Evolutionary conservation across 2,797 vertebrate genomes (phyloP), one percentile per base, ranked within the genome.

Genomic region (Centroberyx gerrardi): DNA sequence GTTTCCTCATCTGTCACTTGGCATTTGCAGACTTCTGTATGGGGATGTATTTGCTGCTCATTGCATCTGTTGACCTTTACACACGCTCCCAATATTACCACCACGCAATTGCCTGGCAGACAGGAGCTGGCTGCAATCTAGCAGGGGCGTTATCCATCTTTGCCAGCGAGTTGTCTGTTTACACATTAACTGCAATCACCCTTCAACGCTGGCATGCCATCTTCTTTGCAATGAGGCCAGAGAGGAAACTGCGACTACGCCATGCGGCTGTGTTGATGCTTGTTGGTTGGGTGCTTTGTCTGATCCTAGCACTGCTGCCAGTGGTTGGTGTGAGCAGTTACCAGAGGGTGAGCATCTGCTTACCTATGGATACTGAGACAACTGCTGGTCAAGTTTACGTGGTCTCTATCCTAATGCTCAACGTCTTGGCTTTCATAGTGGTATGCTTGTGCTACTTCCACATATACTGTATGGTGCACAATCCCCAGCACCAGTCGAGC

Each of bases 21-120:
- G 96, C 97, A 17, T 96, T 97, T 27, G 97, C 97, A 0, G 97
- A 97, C 73, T 94, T 97, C 31, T 97, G 96, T 72, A 97, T 97
- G 96, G 97, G 97, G 5, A 64, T 95, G 0, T 97, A 98, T 70
- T 90, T 98, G 36, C 93, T 98, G 3, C 90, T 97, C 28, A 96
- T 98, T 0, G 96, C 96, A 7, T 96, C 95, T 0, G 96, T 97
- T 2, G 96, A 98, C 82, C 89, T 97, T 59, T 87, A 96, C 82
- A 97, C 96, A 3, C 95, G 92, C 27, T 96, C 96, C 4, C 95
- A 95, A 77, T 98, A 97, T 81, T 95, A 97, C 36, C 96, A 95
- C 72, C 94, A 97, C 0, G 97, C 97, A 62, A 96, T 97, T 2
- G 94, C 95, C 84, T 98, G 97, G 97, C 97, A 97, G 87, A 97